Base-by-base conservation (phyloP, 2,113 vertebrate genomes). In the Origma solitaria region DNA sequence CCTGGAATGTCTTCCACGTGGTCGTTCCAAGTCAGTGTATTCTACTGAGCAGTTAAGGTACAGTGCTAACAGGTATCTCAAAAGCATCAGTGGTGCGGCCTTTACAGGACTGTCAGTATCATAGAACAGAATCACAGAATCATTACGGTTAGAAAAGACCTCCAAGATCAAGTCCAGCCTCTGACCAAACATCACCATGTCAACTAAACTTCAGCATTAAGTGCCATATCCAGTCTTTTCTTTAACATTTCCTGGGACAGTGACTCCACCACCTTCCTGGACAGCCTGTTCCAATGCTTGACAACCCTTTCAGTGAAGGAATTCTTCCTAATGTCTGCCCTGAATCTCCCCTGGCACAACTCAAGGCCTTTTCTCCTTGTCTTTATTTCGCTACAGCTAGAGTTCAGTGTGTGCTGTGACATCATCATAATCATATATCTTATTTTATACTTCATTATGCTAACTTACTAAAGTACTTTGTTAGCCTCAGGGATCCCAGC, bases 161-260 rank as follows among this genome's bases (percentile, higher is more conserved):
- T n/a, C 28, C 28, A 28, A 45, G 18, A 19, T 1, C 1, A 0
- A 54, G 47, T n/a, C n/a, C 56, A 53, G 0, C 15, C 24, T 53
- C 38, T 40, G 33, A 45, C 45, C 37, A 19, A 70, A 40, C 24
- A 45, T 30, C 30, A 54, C 19, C 27, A 8, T 8, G 20, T 25
- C 56, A 47, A 30, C 8, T n/a, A 70, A 70, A 38, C 28, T 23
- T n/a, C 0, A 20, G 19, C 56, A 70, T n/a, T 62, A n/a, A 47
- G 40, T 38, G n/a, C 23, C 10, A 87, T 9, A 45, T 11, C 47
- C 47, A 61, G 24, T 47, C 30, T 53, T 69, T 60, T 51, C 28
- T 21, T 20, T 15, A 87, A n/a, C 19, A 30, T 6, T 47, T 38
- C 45, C 84, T 70, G 24, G 13, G 47, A 40, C 28, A 47, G 33